Evolutionary conservation across 2,113 vertebrate genomes (phyloP).

Genomic region (Coptodon rendalli): DNA sequence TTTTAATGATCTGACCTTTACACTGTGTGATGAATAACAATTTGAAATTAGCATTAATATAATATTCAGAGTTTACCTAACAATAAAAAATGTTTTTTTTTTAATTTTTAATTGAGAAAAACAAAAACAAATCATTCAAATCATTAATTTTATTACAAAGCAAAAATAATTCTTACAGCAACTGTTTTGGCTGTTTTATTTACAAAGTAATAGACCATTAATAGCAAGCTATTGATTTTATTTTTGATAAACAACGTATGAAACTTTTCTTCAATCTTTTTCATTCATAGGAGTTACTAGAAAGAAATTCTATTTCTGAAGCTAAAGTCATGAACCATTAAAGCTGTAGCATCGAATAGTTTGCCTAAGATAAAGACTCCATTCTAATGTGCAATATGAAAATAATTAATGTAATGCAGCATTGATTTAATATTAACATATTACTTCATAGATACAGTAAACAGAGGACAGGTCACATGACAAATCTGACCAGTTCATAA

Average conservation of each 20-base stretch:
- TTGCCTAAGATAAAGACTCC: background rate
- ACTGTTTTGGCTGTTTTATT: background rate
- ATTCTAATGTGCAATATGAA: background rate
- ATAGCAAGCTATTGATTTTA: background rate
- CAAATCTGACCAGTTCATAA: background rate
- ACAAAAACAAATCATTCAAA: background rate
- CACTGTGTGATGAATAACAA: fast-evolving
- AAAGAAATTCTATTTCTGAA: too few species aligned
- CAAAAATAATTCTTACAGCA: fast-evolving
- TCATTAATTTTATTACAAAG: fast-evolving
- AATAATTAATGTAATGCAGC: background rate
- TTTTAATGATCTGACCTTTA: background rate
- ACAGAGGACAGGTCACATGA: too few species aligned
- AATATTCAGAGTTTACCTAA: too few species aligned
- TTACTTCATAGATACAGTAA: background rate
- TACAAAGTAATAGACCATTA: background rate
- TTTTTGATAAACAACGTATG: background rate
- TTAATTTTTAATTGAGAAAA: too few species aligned
- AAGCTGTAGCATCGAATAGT: too few species aligned
- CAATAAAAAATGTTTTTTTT: too few species aligned
- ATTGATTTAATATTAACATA: background rate
- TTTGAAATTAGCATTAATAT: too few species aligned
- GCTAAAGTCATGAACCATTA: too few species aligned
- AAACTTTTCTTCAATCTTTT: background rate
- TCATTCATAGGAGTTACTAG: too few species aligned